These are phyloP conservation scores for Drosophila birchii DNA, from an alignment of 2,888 invertebrate genomes.

Conservation along the genomic window DNA sequence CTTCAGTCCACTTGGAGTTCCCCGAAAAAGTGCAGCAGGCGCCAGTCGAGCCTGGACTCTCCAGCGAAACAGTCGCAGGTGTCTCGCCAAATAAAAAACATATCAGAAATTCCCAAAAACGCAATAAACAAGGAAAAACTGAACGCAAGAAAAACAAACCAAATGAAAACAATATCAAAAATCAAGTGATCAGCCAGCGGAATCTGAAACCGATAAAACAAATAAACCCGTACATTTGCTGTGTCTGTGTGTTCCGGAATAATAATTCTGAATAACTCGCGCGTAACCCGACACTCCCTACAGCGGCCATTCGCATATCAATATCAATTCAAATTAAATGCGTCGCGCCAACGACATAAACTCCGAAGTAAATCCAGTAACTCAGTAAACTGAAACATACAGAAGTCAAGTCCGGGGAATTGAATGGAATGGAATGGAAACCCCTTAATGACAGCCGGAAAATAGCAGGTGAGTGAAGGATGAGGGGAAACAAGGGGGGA, in stretches of 20 bases:
- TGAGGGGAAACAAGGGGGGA: neutral
- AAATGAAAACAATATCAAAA: slow-evolving; percentile 17
- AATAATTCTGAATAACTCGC: slow-evolving; percentile 23
- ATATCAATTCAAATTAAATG: slow-evolving; percentile 33
- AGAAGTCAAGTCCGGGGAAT: slow-evolving; percentile 2
- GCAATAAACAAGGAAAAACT: slow-evolving; percentile 1
- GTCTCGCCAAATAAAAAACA: slow-evolving; percentile 33
- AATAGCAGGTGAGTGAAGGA: slow-evolving; percentile 31
- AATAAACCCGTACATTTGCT: slow-evolving; percentile 15
- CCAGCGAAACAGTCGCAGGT: slow-evolving; percentile 71
- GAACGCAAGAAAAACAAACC: neutral
- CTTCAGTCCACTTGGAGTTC: neutral
- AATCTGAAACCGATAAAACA: slow-evolving; percentile 25
- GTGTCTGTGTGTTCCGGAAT: slow-evolving; percentile 30
- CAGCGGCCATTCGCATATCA: slow-evolving; percentile 39
- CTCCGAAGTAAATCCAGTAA: slow-evolving; percentile 15
- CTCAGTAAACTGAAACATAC: neutral
- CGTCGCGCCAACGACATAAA: slow-evolving; percentile 30
- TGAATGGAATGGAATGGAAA: slow-evolving; percentile 9
- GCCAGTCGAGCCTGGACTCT: slow-evolving; percentile 66
- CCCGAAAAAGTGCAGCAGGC: slow-evolving; percentile 30
- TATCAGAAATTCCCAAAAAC: neutral
- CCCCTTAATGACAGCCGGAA: slow-evolving; percentile 18
- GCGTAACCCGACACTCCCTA: slow-evolving; percentile 29
- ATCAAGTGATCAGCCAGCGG: slow-evolving; percentile 15